Percentiles rank a stretch among this genome's conserved stretches.
phyloP scores from a whole-genome alignment of 1,140 invertebrate genomes.

The Armadillidium nasatum region DNA sequence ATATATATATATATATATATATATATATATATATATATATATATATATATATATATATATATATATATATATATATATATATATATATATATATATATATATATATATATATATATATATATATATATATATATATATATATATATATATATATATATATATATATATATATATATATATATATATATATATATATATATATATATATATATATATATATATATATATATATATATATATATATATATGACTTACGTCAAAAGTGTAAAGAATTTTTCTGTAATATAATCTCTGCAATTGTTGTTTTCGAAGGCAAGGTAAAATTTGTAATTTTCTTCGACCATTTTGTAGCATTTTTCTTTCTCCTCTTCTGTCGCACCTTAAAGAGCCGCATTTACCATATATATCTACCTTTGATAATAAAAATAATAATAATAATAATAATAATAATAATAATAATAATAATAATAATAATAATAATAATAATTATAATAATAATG shows the following conservation, averaged over 20 bases:
- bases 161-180: slow-evolving; percentile 13
- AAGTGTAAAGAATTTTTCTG: slow-evolving; percentile 48
- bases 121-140: background rate
- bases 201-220: slow-evolving; percentile 29
- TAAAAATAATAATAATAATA: no score
- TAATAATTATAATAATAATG: no score
- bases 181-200: slow-evolving; percentile 19
- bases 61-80: no score
- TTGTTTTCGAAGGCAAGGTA: slow-evolving; percentile 50
- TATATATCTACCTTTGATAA: slow-evolving; percentile 20
- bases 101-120: no score
- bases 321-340: slow-evolving; percentile 46
- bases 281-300: slow-evolving; percentile 50
- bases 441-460: no score
- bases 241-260: background rate
- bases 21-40: no score
- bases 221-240: slow-evolving; percentile 30
- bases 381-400: slow-evolving; percentile 10
- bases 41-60: no score
- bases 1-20: no score
- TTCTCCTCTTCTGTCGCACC: slow-evolving; percentile 27
- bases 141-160: background rate
- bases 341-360: slow-evolving; percentile 42
- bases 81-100: no score
- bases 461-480: no score